Percentiles rank a stretch among this genome's conserved stretches.
Evolutionary conservation across 2,888 invertebrate species (phyloP).

Genomic region (Sthenelais limicola): DNA sequence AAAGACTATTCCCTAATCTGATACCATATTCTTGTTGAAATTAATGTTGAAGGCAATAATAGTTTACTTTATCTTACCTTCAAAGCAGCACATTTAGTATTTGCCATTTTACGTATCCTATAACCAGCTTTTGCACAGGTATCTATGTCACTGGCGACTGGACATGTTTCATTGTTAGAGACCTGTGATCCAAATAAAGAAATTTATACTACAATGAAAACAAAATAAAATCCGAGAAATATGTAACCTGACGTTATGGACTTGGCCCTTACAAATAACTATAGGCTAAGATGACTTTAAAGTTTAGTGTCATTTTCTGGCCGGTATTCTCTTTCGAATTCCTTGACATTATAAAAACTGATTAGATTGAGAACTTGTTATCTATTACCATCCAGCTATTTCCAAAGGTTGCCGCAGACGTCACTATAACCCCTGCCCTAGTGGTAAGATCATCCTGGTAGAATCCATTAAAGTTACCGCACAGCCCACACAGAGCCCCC

Average conservation of each 20-base stretch:
- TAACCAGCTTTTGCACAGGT: conserved; percentile 62
- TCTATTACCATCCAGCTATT: conserved; percentile 66
- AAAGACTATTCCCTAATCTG: no score
- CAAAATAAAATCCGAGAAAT: no score
- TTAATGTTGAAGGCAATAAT: conserved; percentile 8
- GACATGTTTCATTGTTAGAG: neutral
- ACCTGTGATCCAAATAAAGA: neutral
- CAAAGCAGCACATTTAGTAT: conserved; percentile 63
- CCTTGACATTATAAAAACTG: no score
- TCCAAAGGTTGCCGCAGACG: conserved; percentile 64
- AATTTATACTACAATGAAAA: neutral
- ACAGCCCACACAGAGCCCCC: conserved; percentile 63
- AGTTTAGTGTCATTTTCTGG: no score
- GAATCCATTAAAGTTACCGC: conserved; percentile 68
- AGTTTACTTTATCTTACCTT: conserved; percentile 54
- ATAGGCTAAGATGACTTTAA: no score
- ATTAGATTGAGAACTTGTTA: no score
- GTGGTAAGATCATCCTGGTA: conserved; percentile 64
- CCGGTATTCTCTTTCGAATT: no score
- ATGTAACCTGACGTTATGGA: no score
- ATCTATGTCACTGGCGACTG: conserved; percentile 57
- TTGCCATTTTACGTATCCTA: conserved; percentile 58
- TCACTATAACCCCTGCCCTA: conserved; percentile 59
- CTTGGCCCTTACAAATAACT: no score
- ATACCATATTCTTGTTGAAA: neutral